Conservation (phyloP, 1,140 invertebrate species). For the Trachymyrmex septentrionalis region DNA sequence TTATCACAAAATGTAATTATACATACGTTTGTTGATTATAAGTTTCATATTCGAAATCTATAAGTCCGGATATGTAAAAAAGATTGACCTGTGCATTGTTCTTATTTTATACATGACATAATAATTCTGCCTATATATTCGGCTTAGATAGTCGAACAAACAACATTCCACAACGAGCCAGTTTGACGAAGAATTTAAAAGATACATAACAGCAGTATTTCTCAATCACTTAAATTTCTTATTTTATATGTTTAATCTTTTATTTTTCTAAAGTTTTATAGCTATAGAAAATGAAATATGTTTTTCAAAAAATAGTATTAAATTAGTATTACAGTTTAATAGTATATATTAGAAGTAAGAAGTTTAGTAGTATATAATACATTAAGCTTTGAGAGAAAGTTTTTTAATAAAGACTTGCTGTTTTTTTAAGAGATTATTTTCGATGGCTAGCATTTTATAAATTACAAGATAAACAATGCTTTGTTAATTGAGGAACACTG, state of each 20-base stretch:
- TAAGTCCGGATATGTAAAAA: not conserved
- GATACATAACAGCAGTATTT: not conserved
- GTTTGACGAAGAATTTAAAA: not conserved
- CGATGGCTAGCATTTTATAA: not conserved
- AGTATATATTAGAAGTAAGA: not conserved
- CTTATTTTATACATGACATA: slow-evolving; percentile 9
- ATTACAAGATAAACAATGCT: slow-evolving; percentile 14
- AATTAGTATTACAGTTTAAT: slow-evolving; percentile 5
- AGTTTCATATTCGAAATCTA: not conserved
- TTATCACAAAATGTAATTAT: not conserved
- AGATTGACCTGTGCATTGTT: not conserved
- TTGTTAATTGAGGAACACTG: not conserved
- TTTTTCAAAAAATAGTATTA: slow-evolving; percentile 19
- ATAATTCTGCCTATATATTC: not conserved
- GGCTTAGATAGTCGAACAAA: not conserved
- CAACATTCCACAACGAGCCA: slow-evolving; percentile 12
- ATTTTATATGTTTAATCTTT: not conserved
- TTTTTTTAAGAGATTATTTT: slow-evolving; percentile 1
- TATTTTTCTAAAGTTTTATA: not conserved
- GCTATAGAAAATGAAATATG: not conserved
- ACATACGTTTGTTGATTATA: not conserved
- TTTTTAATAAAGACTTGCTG: not conserved
- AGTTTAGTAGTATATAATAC: not conserved
- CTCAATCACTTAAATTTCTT: not conserved
- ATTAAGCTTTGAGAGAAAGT: not conserved